Base-by-base conservation (phyloP, 2,113 vertebrate species). In the Silurus glanis region DNA sequence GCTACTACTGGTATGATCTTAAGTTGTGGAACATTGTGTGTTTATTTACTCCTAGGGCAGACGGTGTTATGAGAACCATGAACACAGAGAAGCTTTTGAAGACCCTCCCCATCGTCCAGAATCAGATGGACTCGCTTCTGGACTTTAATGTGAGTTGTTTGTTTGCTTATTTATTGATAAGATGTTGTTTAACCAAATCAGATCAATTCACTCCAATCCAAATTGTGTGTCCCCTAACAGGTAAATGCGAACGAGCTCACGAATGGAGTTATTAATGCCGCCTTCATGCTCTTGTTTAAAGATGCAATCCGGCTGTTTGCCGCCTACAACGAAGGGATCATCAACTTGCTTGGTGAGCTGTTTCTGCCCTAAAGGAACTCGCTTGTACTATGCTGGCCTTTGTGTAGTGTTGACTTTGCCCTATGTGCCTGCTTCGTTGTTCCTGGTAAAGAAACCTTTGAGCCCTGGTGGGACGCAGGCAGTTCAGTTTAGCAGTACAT, bases 211-310 rank as follows among this genome's bases (percentile, higher is more conserved):
- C 37, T 47, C 49, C 19, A 13, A 21, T 84, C 47, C 53, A 19
- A 56, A 69, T 28, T 86, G 19, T 83, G 37, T 80, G 62, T 92
- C 37, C 91, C 4, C 85, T 72, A 69, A 28, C 89, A 99, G 97
- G 97, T 98, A 93, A 98, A 97, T 93, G 97, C 97, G 92, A 99
- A 99, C 86, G 97, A 99, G 91, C 96, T 99, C 89, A 99, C 97
- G 86, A 99, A 99, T 82, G 97, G 97, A 79, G 97, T 99, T 90
- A 98, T 99, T 94, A 99, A 99, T 89, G 97, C 97, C 89, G 97
- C 97, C 92, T 99, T 99, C 94, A 98, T 99, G 97, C 97, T 99
- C 56, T 96, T 99, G 91, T 99, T 99, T 95, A 99, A 99, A 96
- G 97, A 99, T 88, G 96, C 97, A 87, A 98, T 99, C 92, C 96